Evolutionary conservation across 2,888 invertebrate genomes (phyloP), one percentile per base, ranked within the genome.

Genomic region (Athripsodes cinereus): DNA sequence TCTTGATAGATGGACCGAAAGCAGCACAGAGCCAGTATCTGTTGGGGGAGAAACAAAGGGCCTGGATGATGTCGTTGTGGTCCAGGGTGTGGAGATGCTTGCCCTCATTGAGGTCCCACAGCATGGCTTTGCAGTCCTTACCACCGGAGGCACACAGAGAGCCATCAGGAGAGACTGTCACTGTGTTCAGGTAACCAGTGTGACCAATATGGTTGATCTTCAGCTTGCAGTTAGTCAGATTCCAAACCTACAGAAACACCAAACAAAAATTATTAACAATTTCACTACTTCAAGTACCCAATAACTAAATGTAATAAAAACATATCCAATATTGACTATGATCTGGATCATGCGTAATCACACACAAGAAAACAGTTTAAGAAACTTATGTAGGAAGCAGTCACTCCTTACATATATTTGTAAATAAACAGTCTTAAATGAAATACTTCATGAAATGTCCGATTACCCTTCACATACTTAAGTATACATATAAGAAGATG

Each of bases 21-120:
- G 99, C 99, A 70, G 97, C 99, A 75, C 99, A 99, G 65, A 99
- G 84, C 99, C 99, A 99, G 72, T 99, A 99, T 71, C 97, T 88
- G 81, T 99, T 99, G 64, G 99, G 99, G 64, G 96, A 96, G 88
- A 99, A 99, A 85, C 96, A 95, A 68, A 99, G 81, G 3, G 98
- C 92, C 68, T 96, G 97, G 78, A 99, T 98, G 74, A 93, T 92
- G 72, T 97, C 97, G 76, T 96, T 96, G 76, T 98, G 98, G 72
- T 97, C 96, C 69, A 99, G 80, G 13, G 98, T 98, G 82, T 99
- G 98, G 71, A 99, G 82, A 76, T 98, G 97, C 78, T 99, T 98
- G 80, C 96, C 97, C 72, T 99, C 99, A 75, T 98, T 98, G 72
- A 99, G 81, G 76, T 99, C 99, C 99, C 98, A 99, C 66, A 99